Evolutionary conservation across 2,113 vertebrate species (phyloP).

Genomic region (Ellobius talpinus): DNA sequence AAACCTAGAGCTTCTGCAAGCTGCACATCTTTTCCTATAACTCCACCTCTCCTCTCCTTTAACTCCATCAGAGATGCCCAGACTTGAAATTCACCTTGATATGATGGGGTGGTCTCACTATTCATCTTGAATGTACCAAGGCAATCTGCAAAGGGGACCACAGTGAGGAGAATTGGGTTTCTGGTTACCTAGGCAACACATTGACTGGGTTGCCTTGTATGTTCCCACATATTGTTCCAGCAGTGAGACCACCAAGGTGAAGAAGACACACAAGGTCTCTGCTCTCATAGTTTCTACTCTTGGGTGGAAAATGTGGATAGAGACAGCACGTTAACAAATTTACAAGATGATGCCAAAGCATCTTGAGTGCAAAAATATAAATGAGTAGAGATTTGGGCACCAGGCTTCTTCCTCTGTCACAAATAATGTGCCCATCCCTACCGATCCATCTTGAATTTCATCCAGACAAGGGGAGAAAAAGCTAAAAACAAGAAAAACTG

Average conservation of each 20-base stretch:
- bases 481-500: constrained; percentile 25
- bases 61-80: neutral
- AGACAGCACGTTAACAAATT: neutral
- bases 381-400: neutral
- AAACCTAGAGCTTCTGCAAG: neutral
- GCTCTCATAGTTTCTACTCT: neutral
- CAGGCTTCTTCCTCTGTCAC: neutral
- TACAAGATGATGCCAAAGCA: neutral
- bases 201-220: too few relatives aligned
- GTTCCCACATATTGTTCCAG: rapidly evolving
- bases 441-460: neutral
- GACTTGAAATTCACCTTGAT: neutral
- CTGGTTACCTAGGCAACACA: neutral
- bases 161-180: neutral
- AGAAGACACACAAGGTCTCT: neutral
- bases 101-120: neutral
- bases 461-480: neutral
- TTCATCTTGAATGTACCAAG: rapidly evolving
- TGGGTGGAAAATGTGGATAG: rapidly evolving
- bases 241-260: neutral
- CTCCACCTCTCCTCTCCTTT: neutral
- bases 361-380: neutral
- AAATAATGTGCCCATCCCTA: neutral
- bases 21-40: neutral
- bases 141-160: neutral